phyloP scores from a whole-genome alignment of 2,888 invertebrate species.

The Pasiphila rectangulata region DNA sequence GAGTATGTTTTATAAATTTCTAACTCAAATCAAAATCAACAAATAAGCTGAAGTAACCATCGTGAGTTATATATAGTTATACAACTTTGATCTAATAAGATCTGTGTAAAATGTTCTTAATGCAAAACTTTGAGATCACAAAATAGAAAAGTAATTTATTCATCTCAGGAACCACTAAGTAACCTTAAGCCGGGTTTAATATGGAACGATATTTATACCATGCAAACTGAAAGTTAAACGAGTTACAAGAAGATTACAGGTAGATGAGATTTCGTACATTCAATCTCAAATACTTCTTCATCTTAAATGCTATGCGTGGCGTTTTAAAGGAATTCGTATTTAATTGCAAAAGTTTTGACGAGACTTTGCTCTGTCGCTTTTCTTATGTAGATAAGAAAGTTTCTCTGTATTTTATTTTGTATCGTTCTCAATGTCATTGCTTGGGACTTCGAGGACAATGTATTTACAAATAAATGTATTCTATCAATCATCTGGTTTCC shows the following conservation, averaged over 20 bases:
- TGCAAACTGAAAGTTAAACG: constrained; percentile 28
- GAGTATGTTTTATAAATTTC: too few species aligned
- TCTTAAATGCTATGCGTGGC: neutral
- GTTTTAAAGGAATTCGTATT: neutral
- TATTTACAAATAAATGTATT: too few species aligned
- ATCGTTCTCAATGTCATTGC: too few species aligned
- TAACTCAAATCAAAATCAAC: too few species aligned
- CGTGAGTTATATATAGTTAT: too few species aligned
- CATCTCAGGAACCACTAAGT: constrained; percentile 8
- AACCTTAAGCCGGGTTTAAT: constrained; percentile 19
- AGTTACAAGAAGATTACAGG: constrained; percentile 25
- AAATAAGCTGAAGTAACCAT: too few species aligned
- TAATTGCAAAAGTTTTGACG: neutral
- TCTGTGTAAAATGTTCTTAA: constrained; percentile 6
- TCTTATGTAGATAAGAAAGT: neutral
- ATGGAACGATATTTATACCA: constrained; percentile 26
- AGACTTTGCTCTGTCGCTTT: neutral
- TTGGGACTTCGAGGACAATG: too few species aligned
- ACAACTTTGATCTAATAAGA: too few species aligned
- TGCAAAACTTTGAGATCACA: too few species aligned
- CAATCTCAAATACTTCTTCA: constrained; percentile 7
- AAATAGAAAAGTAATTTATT: constrained; percentile 1
- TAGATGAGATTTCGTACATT: constrained; percentile 24
- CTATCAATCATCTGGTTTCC: too few species aligned
- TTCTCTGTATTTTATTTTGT: too few species aligned